Percentiles rank a stretch among this genome's conserved stretches.
Conservation (phyloP, 2,797 vertebrate species). For the Bovichtus variegatus region DNA sequence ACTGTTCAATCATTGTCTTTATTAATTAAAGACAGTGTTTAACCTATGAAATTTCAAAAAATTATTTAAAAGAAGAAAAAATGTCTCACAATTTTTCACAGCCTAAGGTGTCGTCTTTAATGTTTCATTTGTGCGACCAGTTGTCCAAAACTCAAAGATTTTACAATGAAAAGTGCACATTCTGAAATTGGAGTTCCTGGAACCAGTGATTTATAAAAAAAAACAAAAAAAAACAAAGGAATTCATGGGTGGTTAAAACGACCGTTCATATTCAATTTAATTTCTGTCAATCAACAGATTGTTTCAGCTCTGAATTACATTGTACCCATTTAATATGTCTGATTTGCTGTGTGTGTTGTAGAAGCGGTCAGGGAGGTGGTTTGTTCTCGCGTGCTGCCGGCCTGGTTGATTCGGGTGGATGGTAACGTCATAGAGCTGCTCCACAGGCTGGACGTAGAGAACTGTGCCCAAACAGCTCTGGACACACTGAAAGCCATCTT, state of each 20-base stretch:
- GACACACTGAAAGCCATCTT: constrained; percentile 88
- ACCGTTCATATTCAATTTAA: not conserved
- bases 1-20: not conserved
- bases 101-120: not conserved
- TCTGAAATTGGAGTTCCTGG: not conserved
- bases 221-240: too few species aligned
- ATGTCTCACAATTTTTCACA: not conserved
- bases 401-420: constrained; percentile 90
- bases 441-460: constrained; percentile 94
- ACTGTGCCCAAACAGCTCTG: constrained; percentile 90
- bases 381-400: constrained; percentile 87
- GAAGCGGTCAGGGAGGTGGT: constrained; percentile 90
- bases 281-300: not conserved
- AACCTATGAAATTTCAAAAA: not conserved
- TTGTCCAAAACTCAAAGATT: not conserved
- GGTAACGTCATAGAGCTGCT: constrained; percentile 91
- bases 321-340: not conserved
- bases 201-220: not conserved
- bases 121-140: not conserved
- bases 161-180: not conserved
- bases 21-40: not conserved
- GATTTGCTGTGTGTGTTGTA: constrained; percentile 57
- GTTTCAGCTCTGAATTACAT: not conserved
- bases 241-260: not conserved
- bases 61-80: not conserved